Conservation (phyloP, 2,888 invertebrate genomes). For the Trichacis sp. region DNA sequence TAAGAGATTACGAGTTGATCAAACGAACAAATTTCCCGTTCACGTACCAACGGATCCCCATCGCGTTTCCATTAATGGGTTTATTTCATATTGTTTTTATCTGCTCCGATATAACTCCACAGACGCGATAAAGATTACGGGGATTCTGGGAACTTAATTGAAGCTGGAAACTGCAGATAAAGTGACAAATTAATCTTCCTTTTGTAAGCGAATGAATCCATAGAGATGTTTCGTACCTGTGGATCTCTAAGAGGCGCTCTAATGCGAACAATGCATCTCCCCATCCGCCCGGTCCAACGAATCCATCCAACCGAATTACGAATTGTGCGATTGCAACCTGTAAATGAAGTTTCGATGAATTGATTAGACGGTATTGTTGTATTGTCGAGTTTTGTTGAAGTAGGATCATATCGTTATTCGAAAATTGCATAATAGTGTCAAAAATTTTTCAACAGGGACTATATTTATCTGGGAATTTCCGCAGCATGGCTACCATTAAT, state of each 20-base stretch:
- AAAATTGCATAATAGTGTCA: too few relatives aligned
- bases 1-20: slow-evolving; percentile 7
- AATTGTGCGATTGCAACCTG: slow-evolving; percentile 60
- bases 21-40: not conserved
- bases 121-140: not conserved
- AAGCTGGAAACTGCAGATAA: slow-evolving; percentile 28
- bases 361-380: slow-evolving; percentile 10
- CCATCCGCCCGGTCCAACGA: slow-evolving; percentile 62
- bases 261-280: slow-evolving; percentile 56
- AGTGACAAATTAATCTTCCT: slow-evolving; percentile 33
- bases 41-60: too few relatives aligned
- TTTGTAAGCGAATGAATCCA: slow-evolving; percentile 23
- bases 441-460: too few relatives aligned
- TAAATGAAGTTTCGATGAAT: slow-evolving; percentile 30
- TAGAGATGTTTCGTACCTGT: slow-evolving; percentile 48
- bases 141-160: slow-evolving; percentile 15
- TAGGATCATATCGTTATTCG: too few relatives aligned
- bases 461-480: too few relatives aligned
- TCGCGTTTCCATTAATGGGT: too few relatives aligned
- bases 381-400: not conserved
- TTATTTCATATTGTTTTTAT: too few relatives aligned
- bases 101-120: too few relatives aligned
- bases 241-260: slow-evolving; percentile 56
- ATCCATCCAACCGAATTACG: slow-evolving; percentile 61
- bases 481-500: too few relatives aligned